phyloP scores from a whole-genome alignment of 2,113 vertebrate genomes.

The Cebus imitator region DNA sequence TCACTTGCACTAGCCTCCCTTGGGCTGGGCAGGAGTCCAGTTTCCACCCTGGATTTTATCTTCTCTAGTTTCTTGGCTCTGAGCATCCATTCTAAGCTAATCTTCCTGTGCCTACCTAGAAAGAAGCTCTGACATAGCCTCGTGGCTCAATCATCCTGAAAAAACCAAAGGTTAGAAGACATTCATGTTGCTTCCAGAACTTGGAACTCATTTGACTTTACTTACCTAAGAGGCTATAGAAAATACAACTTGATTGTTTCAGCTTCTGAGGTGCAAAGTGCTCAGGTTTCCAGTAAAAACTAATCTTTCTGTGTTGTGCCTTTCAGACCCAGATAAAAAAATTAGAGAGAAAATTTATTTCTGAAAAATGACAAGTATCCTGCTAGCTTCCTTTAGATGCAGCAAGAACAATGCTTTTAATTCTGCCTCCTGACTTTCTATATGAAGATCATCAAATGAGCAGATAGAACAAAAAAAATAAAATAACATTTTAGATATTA shows the following conservation, averaged over 20 bases:
- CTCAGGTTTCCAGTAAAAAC: slow-evolving; percentile 37
- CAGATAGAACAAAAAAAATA: slow-evolving; percentile 42
- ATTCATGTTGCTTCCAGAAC: neutral
- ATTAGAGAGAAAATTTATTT: slow-evolving; percentile 40
- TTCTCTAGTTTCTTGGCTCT: neutral
- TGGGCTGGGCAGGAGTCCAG: neutral
- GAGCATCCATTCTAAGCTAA: neutral
- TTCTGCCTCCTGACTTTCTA: slow-evolving; percentile 38
- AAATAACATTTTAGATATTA: slow-evolving; percentile 60
- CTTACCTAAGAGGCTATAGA: neutral
- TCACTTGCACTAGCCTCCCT: neutral
- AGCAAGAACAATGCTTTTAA: slow-evolving; percentile 59
- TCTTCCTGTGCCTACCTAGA: neutral
- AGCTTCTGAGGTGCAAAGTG: neutral
- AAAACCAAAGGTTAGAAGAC: neutral
- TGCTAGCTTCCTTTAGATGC: slow-evolving; percentile 38
- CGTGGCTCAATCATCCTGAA: neutral
- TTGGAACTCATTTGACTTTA: slow-evolving; percentile 6
- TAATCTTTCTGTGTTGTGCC: slow-evolving; percentile 17
- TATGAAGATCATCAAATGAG: slow-evolving; percentile 25
- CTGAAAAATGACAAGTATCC: slow-evolving; percentile 1
- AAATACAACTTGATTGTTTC: slow-evolving; percentile 8
- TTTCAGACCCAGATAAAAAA: slow-evolving; percentile 25
- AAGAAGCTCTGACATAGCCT: neutral
- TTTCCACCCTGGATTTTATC: neutral